Conservation (phyloP, 2,888 invertebrate genomes). For the Byasa hedistus region DNA sequence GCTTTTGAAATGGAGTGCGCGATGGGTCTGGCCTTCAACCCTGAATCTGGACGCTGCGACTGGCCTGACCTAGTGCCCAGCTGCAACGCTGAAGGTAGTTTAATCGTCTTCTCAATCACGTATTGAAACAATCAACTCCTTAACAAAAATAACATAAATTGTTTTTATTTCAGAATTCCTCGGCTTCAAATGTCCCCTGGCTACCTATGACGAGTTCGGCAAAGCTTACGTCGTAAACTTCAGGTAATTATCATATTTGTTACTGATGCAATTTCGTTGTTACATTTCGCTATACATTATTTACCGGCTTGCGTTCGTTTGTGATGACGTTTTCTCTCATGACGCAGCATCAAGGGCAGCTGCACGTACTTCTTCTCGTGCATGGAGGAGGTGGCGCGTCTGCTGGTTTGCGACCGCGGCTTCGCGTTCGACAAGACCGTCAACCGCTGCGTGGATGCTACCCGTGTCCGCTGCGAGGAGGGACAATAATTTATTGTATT, state of each 20-base stretch:
- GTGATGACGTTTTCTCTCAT: background rate
- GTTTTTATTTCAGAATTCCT: constrained; percentile 49
- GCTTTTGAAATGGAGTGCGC: constrained; percentile 83
- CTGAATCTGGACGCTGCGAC: constrained; percentile 85
- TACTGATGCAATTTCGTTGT: background rate
- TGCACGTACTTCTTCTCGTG: constrained; percentile 62
- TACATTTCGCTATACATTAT: background rate
- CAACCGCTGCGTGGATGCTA: constrained; percentile 36
- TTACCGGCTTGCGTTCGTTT: background rate
- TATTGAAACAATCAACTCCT: background rate
- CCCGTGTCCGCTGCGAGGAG: constrained; percentile 22
- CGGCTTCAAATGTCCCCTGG: constrained; percentile 54
- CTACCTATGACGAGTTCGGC: constrained; percentile 44
- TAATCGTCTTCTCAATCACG: background rate
- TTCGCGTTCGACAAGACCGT: constrained; percentile 49
- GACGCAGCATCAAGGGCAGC: constrained; percentile 49
- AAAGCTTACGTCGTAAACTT: constrained; percentile 45
- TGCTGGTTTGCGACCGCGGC: constrained; percentile 57
- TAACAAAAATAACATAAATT: background rate
- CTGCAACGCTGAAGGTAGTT: constrained; percentile 80
- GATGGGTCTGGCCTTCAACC: constrained; percentile 87
- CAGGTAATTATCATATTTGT: constrained; percentile 41
- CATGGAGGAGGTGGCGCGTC: constrained; percentile 45
- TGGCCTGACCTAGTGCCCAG: constrained; percentile 89
- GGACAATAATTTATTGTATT: background rate